These are phyloP conservation scores for Hylaeus anthracinus DNA, from an alignment of 1,140 invertebrate genomes.

Conservation along the genomic window DNA sequence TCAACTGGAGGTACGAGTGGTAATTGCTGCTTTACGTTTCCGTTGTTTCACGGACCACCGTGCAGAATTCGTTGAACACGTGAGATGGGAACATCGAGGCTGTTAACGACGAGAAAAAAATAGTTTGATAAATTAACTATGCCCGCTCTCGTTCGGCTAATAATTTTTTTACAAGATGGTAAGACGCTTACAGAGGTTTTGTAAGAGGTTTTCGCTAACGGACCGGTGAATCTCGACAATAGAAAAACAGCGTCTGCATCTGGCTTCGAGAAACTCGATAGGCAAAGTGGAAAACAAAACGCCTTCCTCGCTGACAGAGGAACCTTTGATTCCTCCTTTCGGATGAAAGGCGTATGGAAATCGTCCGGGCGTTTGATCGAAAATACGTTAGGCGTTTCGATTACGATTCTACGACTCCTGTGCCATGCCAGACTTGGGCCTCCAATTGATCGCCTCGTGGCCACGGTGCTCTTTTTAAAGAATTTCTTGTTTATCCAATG, in stretches of 20 bases:
- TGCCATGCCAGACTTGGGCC: too few relatives aligned
- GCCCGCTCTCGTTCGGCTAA: too few relatives aligned
- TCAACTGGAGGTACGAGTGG: conserved; percentile 53
- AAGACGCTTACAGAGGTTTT: too few relatives aligned
- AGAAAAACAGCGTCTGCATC: conserved; percentile 36
- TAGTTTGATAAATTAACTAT: too few relatives aligned
- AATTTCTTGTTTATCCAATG: too few relatives aligned
- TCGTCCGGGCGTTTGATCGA: conserved; percentile 9
- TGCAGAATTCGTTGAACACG: not conserved
- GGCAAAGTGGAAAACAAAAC: conserved; percentile 54
- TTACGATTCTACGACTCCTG: not conserved
- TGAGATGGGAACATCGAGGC: not conserved
- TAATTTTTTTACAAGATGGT: not conserved
- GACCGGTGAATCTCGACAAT: conserved; percentile 18
- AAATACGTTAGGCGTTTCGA: conserved; percentile 35
- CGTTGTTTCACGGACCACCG: conserved; percentile 31
- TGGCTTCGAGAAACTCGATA: conserved; percentile 53
- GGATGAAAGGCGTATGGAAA: conserved; percentile 23
- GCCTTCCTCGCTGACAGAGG: conserved; percentile 24
- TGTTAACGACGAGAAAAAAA: too few relatives aligned
- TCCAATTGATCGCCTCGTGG: too few relatives aligned
- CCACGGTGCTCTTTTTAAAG: too few relatives aligned
- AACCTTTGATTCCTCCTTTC: conserved; percentile 32
- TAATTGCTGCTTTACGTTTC: conserved; percentile 40
- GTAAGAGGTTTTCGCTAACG: not conserved